Conservation (phyloP, 2,888 invertebrate genomes). For the Nebria salina region DNA sequence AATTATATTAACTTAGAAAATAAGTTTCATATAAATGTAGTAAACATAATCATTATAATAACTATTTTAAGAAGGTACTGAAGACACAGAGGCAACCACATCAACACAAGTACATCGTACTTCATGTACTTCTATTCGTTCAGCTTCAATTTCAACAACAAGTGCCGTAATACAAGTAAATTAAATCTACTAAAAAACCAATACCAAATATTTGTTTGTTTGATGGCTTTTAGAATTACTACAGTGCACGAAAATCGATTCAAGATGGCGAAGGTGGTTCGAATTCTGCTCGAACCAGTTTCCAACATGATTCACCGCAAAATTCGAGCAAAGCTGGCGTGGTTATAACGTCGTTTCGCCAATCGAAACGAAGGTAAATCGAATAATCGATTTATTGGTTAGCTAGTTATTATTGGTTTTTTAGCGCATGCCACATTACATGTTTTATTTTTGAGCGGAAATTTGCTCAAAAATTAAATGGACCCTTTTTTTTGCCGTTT, state of each 20-base stretch:
- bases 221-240: slow-evolving; percentile 61
- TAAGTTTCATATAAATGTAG: neutral
- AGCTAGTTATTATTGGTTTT: neutral
- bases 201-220: neutral
- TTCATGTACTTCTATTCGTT: slow-evolving; percentile 58
- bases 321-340: slow-evolving; percentile 83
- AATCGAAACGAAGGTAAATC: slow-evolving; percentile 83
- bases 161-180: slow-evolving; percentile 57
- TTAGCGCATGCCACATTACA: neutral
- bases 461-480: neutral
- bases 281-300: slow-evolving; percentile 69
- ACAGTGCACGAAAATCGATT: slow-evolving; percentile 62
- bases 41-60: too few relatives aligned
- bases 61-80: slow-evolving; percentile 13
- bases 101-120: slow-evolving; percentile 60
- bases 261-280: slow-evolving; percentile 61
- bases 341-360: slow-evolving; percentile 88
- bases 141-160: slow-evolving; percentile 59
- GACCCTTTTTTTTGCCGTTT: neutral
- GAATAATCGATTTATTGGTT: neutral
- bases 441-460: neutral
- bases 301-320: slow-evolving; percentile 69
- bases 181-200: neutral
- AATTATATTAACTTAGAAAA: neutral
- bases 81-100: slow-evolving; percentile 54